Percentiles rank a stretch among this genome's conserved stretches.
Conservation (phyloP, 37 sponge, comb jelly and placozoan genomes). For the Beroe ovata region DNA sequence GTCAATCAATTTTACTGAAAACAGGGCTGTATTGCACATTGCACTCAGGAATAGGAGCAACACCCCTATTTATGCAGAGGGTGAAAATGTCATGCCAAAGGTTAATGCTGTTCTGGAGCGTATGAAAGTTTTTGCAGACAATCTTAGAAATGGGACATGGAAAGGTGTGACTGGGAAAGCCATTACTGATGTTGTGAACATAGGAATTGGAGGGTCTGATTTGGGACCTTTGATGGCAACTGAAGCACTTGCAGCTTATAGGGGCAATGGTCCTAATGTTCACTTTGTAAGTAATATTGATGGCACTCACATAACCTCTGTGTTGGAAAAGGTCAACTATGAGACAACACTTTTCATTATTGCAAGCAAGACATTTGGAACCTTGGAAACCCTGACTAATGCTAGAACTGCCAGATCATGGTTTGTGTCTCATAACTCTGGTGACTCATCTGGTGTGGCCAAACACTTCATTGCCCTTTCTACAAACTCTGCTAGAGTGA, state of each 20-base stretch:
- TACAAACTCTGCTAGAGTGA: slow-evolving; percentile 91
- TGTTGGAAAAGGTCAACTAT: slow-evolving; percentile 73
- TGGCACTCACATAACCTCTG: slow-evolving; percentile 93
- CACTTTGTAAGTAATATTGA: slow-evolving; percentile 98
- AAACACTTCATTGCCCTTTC: slow-evolving; percentile 99
- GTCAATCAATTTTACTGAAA: slow-evolving; percentile 98
- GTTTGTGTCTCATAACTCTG: slow-evolving; percentile 80
- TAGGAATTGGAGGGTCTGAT: slow-evolving; percentile 99
- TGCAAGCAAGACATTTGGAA: slow-evolving; percentile 98
- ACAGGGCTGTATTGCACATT: slow-evolving; percentile 95
- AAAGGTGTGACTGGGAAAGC: slow-evolving; percentile 88
- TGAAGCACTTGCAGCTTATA: slow-evolving; percentile 93
- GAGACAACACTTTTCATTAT: slow-evolving; percentile 90
- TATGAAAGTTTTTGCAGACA: slow-evolving; percentile 87
- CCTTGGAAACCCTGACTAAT: slow-evolving; percentile 96
- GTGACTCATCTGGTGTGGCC: slow-evolving; percentile 77
- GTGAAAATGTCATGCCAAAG: slow-evolving; percentile 82
- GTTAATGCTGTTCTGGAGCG: slow-evolving; percentile 89
- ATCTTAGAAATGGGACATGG: slow-evolving; percentile 92
- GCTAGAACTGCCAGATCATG: slow-evolving; percentile 92
- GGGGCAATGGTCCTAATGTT: slow-evolving; percentile 79
- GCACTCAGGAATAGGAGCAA: slow-evolving; percentile 95
- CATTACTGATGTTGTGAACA: slow-evolving; percentile 99
- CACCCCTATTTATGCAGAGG: slow-evolving; percentile 88
- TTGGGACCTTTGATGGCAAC: slow-evolving; percentile 98